A percentile compares a stretch with the other conserved stretches of the same genome.
Conservation (phyloP, 2,888 invertebrate genomes). For the Euplagia quadripunctaria region DNA sequence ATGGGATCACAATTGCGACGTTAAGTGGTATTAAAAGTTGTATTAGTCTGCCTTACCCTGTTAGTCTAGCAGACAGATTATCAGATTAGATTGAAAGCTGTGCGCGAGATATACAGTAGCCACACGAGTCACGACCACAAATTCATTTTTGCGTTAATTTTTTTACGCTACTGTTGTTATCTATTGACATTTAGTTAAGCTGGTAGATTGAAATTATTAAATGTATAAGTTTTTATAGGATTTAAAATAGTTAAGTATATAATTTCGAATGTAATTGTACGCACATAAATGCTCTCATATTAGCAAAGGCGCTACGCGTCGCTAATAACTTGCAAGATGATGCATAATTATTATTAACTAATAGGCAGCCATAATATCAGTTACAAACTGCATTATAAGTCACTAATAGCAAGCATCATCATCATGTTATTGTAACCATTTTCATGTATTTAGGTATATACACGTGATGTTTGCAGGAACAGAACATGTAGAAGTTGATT, state of each 20-base stretch:
- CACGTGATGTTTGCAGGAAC: not conserved
- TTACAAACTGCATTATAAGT: too few species aligned
- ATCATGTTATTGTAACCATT: not conserved
- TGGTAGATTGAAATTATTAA: not conserved
- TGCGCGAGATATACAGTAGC: not conserved
- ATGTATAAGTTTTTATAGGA: too few species aligned
- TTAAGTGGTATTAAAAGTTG: not conserved
- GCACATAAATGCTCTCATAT: not conserved
- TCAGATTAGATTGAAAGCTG: conserved; percentile 1
- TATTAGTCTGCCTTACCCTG: not conserved
- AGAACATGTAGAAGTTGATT: not conserved
- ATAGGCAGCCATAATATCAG: not conserved
- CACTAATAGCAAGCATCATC: too few species aligned
- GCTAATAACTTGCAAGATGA: not conserved
- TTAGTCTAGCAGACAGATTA: not conserved
- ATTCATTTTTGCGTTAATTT: not conserved
- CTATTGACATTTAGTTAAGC: not conserved
- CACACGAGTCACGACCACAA: not conserved
- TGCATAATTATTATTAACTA: not conserved
- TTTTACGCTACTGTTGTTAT: not conserved
- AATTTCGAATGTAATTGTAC: not conserved
- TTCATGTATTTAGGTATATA: not conserved
- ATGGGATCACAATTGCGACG: not conserved
- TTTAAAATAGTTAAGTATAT: not conserved
- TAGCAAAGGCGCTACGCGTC: too few species aligned